Evolutionary conservation across 2,797 vertebrate species (phyloP), one percentile per base, ranked within the genome.

Genomic region (Microhierax caerulescens): DNA sequence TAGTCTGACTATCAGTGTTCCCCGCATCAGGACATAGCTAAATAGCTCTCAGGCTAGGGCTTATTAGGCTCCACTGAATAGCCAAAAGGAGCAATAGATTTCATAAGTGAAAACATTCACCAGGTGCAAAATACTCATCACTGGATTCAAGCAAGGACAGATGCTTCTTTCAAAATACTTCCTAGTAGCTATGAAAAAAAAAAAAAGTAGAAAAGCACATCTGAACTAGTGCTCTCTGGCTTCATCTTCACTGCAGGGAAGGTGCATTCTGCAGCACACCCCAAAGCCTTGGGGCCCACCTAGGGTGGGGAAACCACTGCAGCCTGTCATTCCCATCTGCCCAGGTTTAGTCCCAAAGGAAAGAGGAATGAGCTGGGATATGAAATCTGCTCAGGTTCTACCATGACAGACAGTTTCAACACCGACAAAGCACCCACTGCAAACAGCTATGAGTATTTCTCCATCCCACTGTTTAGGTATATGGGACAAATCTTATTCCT

Each of bases 31-130:
- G 39, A 78, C 64, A 56, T 0, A 72, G 77, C 83, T 53, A 92
- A 94, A 87, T 8, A 80, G 74, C 56, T 89, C 90, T 93, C 76
- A 70, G 59, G 70, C n/a, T 64, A 90, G 67, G 70, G 47, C 70
- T 90, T 76, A 90, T 95, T 93, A 89, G 88, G 69, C 80, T 95
- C 51, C 51, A 60, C n/a, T 0, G 0, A 86, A 85, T 10, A 92
- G 91, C 85, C 80, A 88, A 88, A 47, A 89, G 83, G 15, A 92
- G 20, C 30, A 95, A 76, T 23, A 92, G 80, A 87, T 73, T 85
- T 59, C 0, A 0, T 45, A 50, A 92, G 39, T 51, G 56, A 88
- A 93, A 88, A 76, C 25, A 87, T 85, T 87, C 74, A 70, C 54
- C 90, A 85, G 79, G 65, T 93, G 56, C 64, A 93, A 90, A 95